Base-by-base conservation (phyloP, 2,113 vertebrate genomes). In the Ginglymostoma cirratum region DNA sequence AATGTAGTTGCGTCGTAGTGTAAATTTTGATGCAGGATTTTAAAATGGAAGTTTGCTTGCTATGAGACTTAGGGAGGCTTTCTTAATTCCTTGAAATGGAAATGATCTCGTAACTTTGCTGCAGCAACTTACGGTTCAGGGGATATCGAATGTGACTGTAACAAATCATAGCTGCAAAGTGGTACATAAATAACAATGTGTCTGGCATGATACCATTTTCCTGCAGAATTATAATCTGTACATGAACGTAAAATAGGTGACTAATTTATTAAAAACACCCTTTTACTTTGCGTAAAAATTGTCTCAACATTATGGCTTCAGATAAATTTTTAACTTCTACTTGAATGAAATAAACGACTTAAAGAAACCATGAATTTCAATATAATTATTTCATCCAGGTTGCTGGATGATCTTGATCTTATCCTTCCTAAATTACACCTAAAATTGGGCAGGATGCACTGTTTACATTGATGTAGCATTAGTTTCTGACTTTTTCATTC, bases 131-230 rank as follows among this genome's bases (percentile, higher is more conserved):
- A 27, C 86, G 55, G 2, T 89, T 89, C 45, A 89, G 86, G 24
- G 21, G 27, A 30, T 55, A 89, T 24, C 48, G 27, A 27, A 89
- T 27, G 86, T 55, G 23, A 89, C 48, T 4, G 10, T 89, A 89
- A 89, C 52, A 89, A 89, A 89, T 89, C 86, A 55, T 2, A 89
- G 86, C 24, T 89, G 86, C 27, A 30, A 89, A 89, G 80, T 45
- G 38, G 38, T 24, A 55, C 48, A 89, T 89, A 55, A 87, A 55
- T 89, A 89, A 24, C 48, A 89, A 89, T 42, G 48, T 48, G 2
- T 48, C 45, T 89, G 42, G 27, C 86, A 89, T 48, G 27, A 10
- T 27, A 89, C 23, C 24, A 83, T 83, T 83, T 83, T 89, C 48
- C 52, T 52, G 55, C 86, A 52, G 24, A 48, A 89, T 89, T 89